phyloP scores from a whole-genome alignment of 2,797 vertebrate species.

The Sitta carolinensis region DNA sequence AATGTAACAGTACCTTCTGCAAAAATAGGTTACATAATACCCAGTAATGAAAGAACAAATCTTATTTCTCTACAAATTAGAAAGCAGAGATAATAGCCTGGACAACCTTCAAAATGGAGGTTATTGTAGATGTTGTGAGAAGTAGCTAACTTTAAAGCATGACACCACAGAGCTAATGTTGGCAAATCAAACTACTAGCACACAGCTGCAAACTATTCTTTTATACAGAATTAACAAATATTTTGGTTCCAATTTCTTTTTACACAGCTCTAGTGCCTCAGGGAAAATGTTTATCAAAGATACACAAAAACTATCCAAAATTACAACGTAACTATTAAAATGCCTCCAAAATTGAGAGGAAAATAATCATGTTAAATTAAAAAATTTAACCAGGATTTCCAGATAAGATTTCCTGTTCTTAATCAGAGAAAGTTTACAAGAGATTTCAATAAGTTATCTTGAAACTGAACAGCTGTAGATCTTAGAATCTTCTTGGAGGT shows the following conservation, averaged over 20 bases:
- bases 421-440: slow-evolving; percentile 75
- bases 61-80: slow-evolving; percentile 76
- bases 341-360: slow-evolving; percentile 78
- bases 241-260: slow-evolving; percentile 62
- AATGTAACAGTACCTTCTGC: slow-evolving; percentile 82
- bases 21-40: slow-evolving; percentile 84
- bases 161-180: slow-evolving; percentile 69
- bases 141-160: slow-evolving; percentile 67
- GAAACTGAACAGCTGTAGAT: slow-evolving; percentile 63
- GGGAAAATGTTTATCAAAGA: slow-evolving; percentile 67
- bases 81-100: slow-evolving; percentile 71
- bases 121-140: slow-evolving; percentile 61
- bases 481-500: slow-evolving; percentile 89
- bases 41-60: slow-evolving; percentile 78
- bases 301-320: slow-evolving; percentile 77
- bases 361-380: slow-evolving; percentile 79
- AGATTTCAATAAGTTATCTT: slow-evolving; percentile 82
- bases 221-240: slow-evolving; percentile 61
- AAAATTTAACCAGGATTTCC: slow-evolving; percentile 73
- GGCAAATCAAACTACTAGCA: slow-evolving; percentile 71
- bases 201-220: slow-evolving; percentile 65
- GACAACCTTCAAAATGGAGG: slow-evolving; percentile 73
- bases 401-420: slow-evolving; percentile 74
- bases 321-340: slow-evolving; percentile 82
- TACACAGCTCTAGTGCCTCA: slow-evolving; percentile 66